Base-by-base conservation (phyloP, 2,113 vertebrate genomes). In the Brachyistius frenatus region DNA sequence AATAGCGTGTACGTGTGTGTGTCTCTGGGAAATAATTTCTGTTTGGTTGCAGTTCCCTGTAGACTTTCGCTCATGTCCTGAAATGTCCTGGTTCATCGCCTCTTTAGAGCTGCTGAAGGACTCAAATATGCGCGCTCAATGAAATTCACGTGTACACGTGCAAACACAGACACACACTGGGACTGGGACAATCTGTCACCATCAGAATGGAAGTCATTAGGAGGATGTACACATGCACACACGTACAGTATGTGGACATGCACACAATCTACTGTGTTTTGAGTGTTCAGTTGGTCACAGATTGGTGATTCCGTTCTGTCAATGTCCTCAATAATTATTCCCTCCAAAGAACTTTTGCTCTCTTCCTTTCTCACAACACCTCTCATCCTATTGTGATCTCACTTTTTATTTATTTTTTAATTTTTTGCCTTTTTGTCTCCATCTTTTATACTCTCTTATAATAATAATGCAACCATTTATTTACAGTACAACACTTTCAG, bases 181-280 rank as follows among this genome's bases (percentile, higher is more conserved):
- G 47, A 76, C 49, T 33, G 57, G 39, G 81, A 66, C 65, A 74
- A 79, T 90, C 79, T 67, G 77, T 90, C 76, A 69, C 9, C 61
- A 76, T 83, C 76, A 69, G 53, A 54, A 46, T 74, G 47, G 36
- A 66, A 73, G 70, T 41, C 44, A 63, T 73, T 46, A 44, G 50
- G 55, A 44, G 58, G 56, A 39, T 57, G 3, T 11, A 39, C 44
- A 33, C 52, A 58, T 2, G 64, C 10, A 74, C 30, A 71, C 66
- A 35, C 58, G 3, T 32, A 65, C 33, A 23, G 23, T 1, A 23
- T 23, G n/a, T 16, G 36, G 31, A 39, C 73, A 75, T 52, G 70
- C 67, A 69, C 60, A 47, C 2, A 13, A 5, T 54, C 52, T 54
- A 54, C 49, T 35, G 60, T 37, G 13, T 39, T 54, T 57, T 33